phyloP scores from a whole-genome alignment of 2,888 invertebrate genomes.

The Volucella zonaria region DNA sequence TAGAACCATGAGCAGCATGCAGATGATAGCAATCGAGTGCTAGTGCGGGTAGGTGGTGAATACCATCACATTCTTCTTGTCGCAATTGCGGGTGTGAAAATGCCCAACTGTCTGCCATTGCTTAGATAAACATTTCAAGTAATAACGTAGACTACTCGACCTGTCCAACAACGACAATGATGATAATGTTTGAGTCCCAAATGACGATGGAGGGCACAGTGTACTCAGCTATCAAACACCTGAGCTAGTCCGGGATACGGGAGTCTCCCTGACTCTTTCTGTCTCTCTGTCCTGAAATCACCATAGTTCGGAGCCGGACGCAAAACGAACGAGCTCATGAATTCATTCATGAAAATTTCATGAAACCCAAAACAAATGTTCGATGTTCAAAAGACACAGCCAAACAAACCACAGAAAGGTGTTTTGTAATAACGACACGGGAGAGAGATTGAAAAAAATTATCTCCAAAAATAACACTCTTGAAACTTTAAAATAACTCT shows the following conservation, averaged over 20 bases:
- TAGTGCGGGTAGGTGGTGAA: conserved; percentile 20
- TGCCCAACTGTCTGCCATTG: conserved; percentile 70
- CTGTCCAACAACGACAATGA: background rate
- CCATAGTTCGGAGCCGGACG: background rate
- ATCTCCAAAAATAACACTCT: conserved; percentile 72
- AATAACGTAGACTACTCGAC: conserved; percentile 7
- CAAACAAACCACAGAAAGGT: conserved; percentile 33
- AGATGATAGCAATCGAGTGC: background rate
- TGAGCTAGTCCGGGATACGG: background rate
- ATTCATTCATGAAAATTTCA: conserved; percentile 71
- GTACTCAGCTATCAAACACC: conserved; percentile 7
- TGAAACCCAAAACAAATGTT: conserved; percentile 11
- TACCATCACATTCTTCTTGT: background rate
- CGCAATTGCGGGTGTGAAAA: conserved; percentile 62
- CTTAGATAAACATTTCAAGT: conserved; percentile 67
- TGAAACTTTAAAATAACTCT: conserved; percentile 66
- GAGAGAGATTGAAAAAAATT: conserved; percentile 34
- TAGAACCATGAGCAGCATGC: background rate
- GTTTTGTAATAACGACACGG: conserved; percentile 16
- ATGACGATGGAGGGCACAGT: conserved; percentile 34
- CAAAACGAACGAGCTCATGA: conserved; percentile 54
- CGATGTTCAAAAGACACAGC: background rate
- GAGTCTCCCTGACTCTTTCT: background rate
- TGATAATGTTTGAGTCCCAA: conserved; percentile 1
- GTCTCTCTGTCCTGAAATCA: background rate